phyloP scores from a whole-genome alignment of 2,113 vertebrate species.

The Conger conger region DNA sequence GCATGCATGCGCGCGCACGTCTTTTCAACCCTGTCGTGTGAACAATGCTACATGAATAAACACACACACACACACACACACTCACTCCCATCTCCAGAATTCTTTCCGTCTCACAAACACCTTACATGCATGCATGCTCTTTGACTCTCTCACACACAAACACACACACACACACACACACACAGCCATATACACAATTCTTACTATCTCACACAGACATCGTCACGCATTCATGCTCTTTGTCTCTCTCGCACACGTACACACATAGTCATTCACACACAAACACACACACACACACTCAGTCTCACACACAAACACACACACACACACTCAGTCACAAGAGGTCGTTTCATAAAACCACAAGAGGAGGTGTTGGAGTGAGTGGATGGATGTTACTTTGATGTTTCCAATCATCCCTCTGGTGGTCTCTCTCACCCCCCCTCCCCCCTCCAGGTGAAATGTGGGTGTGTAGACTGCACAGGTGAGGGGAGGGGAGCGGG shows the following conservation, averaged over 20 bases:
- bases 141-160: background rate
- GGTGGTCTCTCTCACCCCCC: slow-evolving; percentile 19
- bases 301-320: slow-evolving; percentile 6
- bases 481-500: slow-evolving; percentile 29
- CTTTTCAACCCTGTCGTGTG: background rate
- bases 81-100: background rate
- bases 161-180: slow-evolving; percentile 13
- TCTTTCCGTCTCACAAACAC: background rate
- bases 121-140: background rate
- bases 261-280: too few species aligned
- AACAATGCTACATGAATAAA: background rate
- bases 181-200: too few species aligned
- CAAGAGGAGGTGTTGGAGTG: background rate
- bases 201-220: background rate
- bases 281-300: background rate
- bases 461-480: slow-evolving; percentile 32
- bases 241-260: too few species aligned
- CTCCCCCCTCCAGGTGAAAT: slow-evolving; percentile 14
- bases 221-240: background rate
- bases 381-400: slow-evolving; percentile 19
- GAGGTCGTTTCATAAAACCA: slow-evolving; percentile 11
- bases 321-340: slow-evolving; percentile 11
- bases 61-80: background rate
- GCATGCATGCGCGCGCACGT: slow-evolving; percentile 5
- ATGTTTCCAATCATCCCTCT: slow-evolving; percentile 13